A percentile compares a stretch with the other conserved stretches of the same genome.
phyloP scores from a whole-genome alignment of 2,888 invertebrate species.

The Hydroisotoma schaefferi region DNA sequence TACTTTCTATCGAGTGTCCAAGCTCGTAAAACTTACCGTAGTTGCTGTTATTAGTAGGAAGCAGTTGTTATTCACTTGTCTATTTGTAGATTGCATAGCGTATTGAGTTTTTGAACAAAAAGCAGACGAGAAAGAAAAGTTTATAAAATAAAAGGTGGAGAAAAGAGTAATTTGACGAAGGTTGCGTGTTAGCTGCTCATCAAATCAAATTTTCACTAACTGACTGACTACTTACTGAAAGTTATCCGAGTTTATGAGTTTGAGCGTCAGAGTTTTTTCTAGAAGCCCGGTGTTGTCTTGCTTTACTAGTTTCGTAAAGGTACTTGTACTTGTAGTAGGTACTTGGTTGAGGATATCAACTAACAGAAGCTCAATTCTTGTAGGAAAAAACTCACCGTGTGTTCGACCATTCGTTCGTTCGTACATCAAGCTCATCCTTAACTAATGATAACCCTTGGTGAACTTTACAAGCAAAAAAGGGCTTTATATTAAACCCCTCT shows the following conservation, averaged over 20 bases:
- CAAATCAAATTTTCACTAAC: conserved; percentile 23
- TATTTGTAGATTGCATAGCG: conserved; percentile 3
- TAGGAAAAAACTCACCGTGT: too few species aligned
- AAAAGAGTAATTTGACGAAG: conserved; percentile 45
- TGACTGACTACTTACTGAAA: conserved; percentile 12
- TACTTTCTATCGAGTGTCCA: conserved; percentile 10
- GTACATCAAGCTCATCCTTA: background rate
- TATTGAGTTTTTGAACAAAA: too few species aligned
- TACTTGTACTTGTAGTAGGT: too few species aligned
- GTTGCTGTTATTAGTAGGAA: conserved; percentile 10
- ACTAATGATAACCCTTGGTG: conserved; percentile 13
- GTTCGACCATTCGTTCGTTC: too few species aligned
- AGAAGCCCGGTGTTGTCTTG: conserved; percentile 5
- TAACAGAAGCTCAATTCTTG: background rate
- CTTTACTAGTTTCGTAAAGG: too few species aligned
- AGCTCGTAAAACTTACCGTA: background rate
- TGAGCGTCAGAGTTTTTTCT: background rate
- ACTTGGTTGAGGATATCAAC: background rate
- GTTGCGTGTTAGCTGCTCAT: conserved; percentile 46
- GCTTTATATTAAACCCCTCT: too few species aligned
- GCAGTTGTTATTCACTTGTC: too few species aligned
- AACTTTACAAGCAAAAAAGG: too few species aligned
- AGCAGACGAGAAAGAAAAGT: background rate
- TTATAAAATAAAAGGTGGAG: conserved; percentile 15
- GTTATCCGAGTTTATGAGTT: conserved; percentile 3